Evolutionary conservation across 2,797 vertebrate species (phyloP).

Genomic region (Tympanoctomys barrerae): DNA sequence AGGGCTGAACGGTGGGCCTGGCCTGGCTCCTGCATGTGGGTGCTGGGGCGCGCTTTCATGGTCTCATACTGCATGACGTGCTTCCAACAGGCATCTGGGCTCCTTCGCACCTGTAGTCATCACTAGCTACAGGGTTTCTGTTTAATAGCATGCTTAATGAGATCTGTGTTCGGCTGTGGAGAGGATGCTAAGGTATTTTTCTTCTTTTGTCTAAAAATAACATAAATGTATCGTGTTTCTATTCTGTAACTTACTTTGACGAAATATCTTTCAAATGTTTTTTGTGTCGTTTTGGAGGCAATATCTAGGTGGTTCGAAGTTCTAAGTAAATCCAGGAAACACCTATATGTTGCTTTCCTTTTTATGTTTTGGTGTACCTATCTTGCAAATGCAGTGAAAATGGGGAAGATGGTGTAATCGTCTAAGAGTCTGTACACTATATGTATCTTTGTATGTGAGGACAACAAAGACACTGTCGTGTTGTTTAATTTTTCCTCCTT

Average conservation of each 20-base stretch:
- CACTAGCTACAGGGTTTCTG: slow-evolving; percentile 82
- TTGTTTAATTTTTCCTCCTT: slow-evolving; percentile 26
- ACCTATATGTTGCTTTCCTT: slow-evolving; percentile 74
- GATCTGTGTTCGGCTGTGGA: slow-evolving; percentile 76
- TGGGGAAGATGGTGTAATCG: not conserved
- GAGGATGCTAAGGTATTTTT: slow-evolving; percentile 77
- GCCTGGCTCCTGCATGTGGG: slow-evolving; percentile 86
- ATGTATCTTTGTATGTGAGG: slow-evolving; percentile 14
- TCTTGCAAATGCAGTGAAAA: slow-evolving; percentile 33
- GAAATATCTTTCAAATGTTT: slow-evolving; percentile 75
- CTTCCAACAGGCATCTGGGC: slow-evolving; percentile 79
- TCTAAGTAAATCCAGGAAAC: slow-evolving; percentile 66
- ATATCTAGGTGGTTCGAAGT: slow-evolving; percentile 59
- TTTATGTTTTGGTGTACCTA: not conserved
- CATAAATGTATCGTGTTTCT: slow-evolving; percentile 72
- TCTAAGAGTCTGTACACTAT: not conserved
- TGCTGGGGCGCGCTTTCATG: slow-evolving; percentile 29
- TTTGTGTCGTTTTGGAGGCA: slow-evolving; percentile 68
- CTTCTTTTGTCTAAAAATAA: slow-evolving; percentile 73
- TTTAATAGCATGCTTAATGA: slow-evolving; percentile 85
- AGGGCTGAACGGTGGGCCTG: slow-evolving; percentile 72
- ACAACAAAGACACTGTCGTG: not conserved
- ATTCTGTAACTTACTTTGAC: slow-evolving; percentile 78
- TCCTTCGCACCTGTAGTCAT: slow-evolving; percentile 68
- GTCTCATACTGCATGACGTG: slow-evolving; percentile 83